Percentiles rank a stretch among this genome's conserved stretches.
phyloP scores from a whole-genome alignment of 2,113 vertebrate species.

The Aldabrachelys gigantea region DNA sequence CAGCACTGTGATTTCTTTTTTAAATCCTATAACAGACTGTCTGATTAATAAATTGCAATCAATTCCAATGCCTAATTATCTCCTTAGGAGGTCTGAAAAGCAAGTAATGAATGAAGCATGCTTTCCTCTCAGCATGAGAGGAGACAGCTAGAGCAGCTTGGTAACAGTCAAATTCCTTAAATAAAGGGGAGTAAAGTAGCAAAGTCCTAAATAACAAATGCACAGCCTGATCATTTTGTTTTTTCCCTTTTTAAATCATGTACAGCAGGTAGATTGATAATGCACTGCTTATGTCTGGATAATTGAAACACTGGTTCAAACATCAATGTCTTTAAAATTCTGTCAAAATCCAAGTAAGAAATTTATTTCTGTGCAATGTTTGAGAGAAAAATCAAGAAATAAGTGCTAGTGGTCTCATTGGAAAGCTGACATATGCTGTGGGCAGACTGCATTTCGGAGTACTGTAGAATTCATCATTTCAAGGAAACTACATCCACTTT shows the following conservation, averaged over 20 bases:
- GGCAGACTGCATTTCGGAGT: background rate
- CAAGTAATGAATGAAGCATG: constrained; percentile 64
- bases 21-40: constrained; percentile 53
- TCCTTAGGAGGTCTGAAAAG: constrained; percentile 67
- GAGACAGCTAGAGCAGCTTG: constrained; percentile 38
- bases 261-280: background rate
- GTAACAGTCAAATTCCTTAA: constrained; percentile 10
- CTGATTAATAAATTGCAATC: constrained; percentile 83
- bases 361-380: background rate
- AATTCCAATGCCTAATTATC: constrained; percentile 77
- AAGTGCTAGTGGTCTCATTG: background rate
- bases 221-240: background rate
- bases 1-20: background rate
- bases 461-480: background rate
- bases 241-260: background rate
- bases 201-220: background rate
- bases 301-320: background rate
- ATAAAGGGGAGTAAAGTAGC: background rate
- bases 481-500: background rate
- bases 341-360: background rate
- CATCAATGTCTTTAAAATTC: background rate
- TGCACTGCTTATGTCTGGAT: background rate
- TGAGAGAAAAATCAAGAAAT: background rate
- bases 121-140: constrained; percentile 63
- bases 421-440: background rate